Evolutionary conservation across 2,113 vertebrate genomes (phyloP).

Genomic region (Pogona vitticeps): DNA sequence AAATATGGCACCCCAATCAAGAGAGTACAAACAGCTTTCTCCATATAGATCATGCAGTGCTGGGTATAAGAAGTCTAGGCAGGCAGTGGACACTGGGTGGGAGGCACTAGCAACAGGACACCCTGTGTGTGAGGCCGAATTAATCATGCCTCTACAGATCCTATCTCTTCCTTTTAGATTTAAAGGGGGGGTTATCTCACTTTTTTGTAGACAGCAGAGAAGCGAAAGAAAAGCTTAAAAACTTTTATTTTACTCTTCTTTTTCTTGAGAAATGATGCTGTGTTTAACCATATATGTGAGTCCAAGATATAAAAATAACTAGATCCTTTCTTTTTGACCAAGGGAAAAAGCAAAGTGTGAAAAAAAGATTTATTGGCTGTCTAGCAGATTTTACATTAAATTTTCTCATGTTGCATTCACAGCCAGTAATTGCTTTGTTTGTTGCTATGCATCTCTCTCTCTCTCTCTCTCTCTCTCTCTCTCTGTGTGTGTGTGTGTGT

Average conservation of each 20-base stretch:
- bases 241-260: background rate
- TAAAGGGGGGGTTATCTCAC: background rate
- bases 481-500: no score
- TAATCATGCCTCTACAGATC: background rate
- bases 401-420: slow-evolving; percentile 29
- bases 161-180: background rate
- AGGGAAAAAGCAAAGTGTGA: slow-evolving; percentile 22
- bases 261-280: background rate
- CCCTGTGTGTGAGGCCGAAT: background rate
- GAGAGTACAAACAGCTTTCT: background rate
- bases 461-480: background rate
- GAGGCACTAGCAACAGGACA: background rate
- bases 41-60: background rate
- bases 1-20: rapidly evolving
- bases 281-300: background rate
- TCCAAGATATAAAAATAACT: slow-evolving; percentile 6
- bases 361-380: slow-evolving; percentile 33
- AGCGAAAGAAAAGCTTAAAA: background rate
- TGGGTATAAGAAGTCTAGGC: background rate
- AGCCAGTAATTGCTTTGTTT: slow-evolving; percentile 28
- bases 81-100: background rate
- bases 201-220: background rate
- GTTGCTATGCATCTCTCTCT: slow-evolving; percentile 1
- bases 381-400: slow-evolving; percentile 33
- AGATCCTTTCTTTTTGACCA: background rate